phyloP scores from a whole-genome alignment of 1,140 invertebrate genomes.

The Cotesia typhae region DNA sequence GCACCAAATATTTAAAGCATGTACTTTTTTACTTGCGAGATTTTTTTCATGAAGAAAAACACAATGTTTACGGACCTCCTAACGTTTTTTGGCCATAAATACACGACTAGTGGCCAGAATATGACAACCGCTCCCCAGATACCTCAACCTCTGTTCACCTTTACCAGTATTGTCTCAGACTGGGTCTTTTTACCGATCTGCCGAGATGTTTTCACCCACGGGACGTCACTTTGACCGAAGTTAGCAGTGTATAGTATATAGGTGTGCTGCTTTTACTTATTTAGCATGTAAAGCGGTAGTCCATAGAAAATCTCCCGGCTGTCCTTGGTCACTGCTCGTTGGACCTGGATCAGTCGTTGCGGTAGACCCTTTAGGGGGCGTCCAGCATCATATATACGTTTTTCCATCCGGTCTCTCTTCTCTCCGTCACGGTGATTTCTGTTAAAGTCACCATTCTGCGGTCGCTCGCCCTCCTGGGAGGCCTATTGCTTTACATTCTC shows the following conservation, averaged over 20 bases:
- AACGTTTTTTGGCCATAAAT: conserved; percentile 61
- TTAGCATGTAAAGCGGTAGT: conserved; percentile 13
- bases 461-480: neutral
- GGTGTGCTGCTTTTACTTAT: no score
- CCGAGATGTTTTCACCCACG: neutral
- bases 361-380: conserved; percentile 1
- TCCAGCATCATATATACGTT: no score
- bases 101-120: conserved; percentile 58
- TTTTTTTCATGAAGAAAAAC: conserved; percentile 42
- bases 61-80: conserved; percentile 56
- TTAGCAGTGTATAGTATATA: neutral
- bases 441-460: neutral
- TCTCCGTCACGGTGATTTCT: conserved; percentile 4
- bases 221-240: neutral
- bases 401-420: neutral
- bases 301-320: neutral
- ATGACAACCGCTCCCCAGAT: conserved; percentile 47
- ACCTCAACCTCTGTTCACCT: no score
- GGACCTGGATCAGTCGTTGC: neutral
- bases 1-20: neutral
- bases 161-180: no score
- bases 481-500: neutral
- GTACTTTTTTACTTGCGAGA: conserved; percentile 5
- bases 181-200: no score
- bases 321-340: neutral